Evolutionary conservation across 2,888 invertebrate genomes (phyloP), one percentile per base, ranked within the genome.

Genomic region (Callinectes sapidus): DNA sequence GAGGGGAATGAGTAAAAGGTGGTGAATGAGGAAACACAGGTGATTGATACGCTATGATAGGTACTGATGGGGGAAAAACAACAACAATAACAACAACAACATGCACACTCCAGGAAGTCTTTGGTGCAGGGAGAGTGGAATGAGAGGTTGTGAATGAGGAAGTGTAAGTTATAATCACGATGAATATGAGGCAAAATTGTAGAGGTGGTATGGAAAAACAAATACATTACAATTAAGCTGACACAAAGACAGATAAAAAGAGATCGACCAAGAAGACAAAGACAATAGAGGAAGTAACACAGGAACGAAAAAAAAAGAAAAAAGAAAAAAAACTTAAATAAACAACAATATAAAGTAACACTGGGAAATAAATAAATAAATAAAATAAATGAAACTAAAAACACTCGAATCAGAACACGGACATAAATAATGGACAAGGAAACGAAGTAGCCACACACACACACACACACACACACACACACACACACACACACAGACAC

Each of bases 381-480:
- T 5, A 48, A 8, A 48, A 8, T 1, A 61, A 61, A 61, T 61
- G 61, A 61, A 61, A 61, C 16, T 2, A 61, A 18, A 61, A 23
- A 18, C 16, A 16, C 23, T 5, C 71, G 23, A n/a, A 71, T 18
- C 71, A n/a, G 23, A 23, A n/a, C 28, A 71, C 28, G 28, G 6
- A 71, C 28, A 2, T 2, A 61, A 61, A 23, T 61, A 61, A 18
- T 61, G 23, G 23, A 61, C 61, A 61, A 18, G 61, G 61, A 61
- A 61, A 61, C 61, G 5, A 61, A 23, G 61, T 61, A 61, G 48
- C 61, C 28, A 71, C 71, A 71, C 71, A n/a, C 71, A 71, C 71
- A 71, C 71, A 71, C 71, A 71, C 71, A 71, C 71, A 71, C 71
- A 71, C 71, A 71, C 71, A 71, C 71, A n/a, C 71, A n/a, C 71